phyloP scores from a whole-genome alignment of 2,888 invertebrate genomes.

The Acanthosepion lycidas region DNA sequence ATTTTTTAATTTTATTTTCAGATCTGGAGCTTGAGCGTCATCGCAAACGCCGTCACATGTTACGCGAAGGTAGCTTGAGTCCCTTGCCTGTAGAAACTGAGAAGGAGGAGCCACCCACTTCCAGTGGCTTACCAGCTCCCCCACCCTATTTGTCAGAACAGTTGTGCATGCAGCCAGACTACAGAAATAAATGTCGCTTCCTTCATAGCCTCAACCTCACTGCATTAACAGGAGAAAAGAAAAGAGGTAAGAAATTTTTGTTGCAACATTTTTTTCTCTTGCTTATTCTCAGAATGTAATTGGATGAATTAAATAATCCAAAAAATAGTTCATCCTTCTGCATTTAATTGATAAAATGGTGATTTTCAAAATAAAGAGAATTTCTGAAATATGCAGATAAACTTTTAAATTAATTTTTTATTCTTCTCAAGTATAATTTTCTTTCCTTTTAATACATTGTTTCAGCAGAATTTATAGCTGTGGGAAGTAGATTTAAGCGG shows the following conservation, averaged over 20 bases:
- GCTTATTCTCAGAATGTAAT: neutral
- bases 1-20: constrained; percentile 51
- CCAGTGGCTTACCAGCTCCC: constrained; percentile 48
- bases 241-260: constrained; percentile 58
- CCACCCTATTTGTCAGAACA: constrained; percentile 47
- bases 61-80: constrained; percentile 66
- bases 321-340: no score
- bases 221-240: constrained; percentile 58
- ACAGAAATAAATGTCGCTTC: constrained; percentile 65
- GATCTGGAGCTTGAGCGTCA: constrained; percentile 67
- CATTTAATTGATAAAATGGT: no score
- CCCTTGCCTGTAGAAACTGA: constrained; percentile 60
- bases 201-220: constrained; percentile 61
- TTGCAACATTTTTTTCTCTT: neutral
- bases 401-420: no score
- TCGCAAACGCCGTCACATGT: constrained; percentile 61
- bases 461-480: no score
- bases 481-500: no score
- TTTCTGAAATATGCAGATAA: no score
- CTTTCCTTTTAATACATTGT: no score
- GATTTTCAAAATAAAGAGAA: no score
- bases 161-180: constrained; percentile 64
- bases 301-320: no score
- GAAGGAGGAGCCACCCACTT: constrained; percentile 50
- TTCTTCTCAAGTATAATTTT: no score